Base-by-base conservation (phyloP, 2,888 invertebrate species). In the Drosophila crucigera region DNA sequence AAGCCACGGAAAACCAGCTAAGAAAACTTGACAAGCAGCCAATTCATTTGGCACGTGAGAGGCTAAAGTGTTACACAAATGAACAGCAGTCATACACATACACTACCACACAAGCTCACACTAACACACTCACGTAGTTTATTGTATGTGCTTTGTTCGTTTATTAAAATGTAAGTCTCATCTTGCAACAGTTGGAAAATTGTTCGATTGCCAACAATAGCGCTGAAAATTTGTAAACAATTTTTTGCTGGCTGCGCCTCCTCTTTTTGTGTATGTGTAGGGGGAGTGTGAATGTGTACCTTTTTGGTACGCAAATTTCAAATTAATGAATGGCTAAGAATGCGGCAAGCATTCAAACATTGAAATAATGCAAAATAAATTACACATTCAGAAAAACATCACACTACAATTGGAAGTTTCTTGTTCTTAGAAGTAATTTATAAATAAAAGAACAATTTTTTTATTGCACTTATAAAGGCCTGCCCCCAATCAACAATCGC, bases 41-140 rank as follows among this genome's bases (percentile, higher is more conserved):
- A 85, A 90, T 84, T 88, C 86, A 83, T 85, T 90, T 81, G 82
- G 90, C 82, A 88, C 88, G 88, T 88, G 90, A 82, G 82, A 77
- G 81, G 81, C 74, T 85, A 80, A 88, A 76, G 77, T 83, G 77
- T 84, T 74, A 74, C 82, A 71, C 80, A 87, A 80, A 80, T 82
- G 75, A 76, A 63, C 70, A 77, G 68, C 56, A 71, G 58, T 30
- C 76, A 52, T 61, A 54, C 39, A 65, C 59, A 49, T 30, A 56
- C 53, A 33, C 39, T 39, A 22, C 39, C 39, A 22, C 43, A 64
- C n/a, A 47, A 31, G 43, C 7, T 25, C 16, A 16, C 47, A 22
- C 7, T 22, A 7, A 47, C 7, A 25, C 41, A 43, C 14, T 22
- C 16, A 16, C 25, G 25, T 19, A 47, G 35, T 49, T 37, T 22